A percentile compares a stretch with the other conserved stretches of the same genome.
Evolutionary conservation across 2,888 invertebrate genomes (phyloP).

Genomic region (Drymonia ruficornis): DNA sequence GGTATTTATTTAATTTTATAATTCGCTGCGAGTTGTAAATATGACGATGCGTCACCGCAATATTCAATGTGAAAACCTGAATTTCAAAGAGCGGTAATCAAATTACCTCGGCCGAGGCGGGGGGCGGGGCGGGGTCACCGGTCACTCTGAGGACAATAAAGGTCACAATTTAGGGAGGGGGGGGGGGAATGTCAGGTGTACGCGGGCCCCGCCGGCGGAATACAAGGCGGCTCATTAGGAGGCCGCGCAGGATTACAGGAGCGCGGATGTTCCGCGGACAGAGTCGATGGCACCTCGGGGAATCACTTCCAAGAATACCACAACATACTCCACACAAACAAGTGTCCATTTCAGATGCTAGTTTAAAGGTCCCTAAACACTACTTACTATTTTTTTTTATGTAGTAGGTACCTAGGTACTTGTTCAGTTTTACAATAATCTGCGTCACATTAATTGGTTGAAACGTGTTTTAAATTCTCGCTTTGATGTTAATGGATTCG

Average conservation of each 20-base stretch:
- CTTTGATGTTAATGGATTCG: background rate
- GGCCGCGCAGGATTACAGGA: background rate
- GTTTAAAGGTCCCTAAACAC: no score
- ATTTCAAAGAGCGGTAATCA: background rate
- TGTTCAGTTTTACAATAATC: no score
- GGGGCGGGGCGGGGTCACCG: background rate
- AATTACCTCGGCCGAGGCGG: background rate
- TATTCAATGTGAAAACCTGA: background rate
- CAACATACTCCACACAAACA: no score
- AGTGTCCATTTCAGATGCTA: background rate
- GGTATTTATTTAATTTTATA: no score
- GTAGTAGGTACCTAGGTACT: no score
- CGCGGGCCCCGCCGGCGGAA: background rate
- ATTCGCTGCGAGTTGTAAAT: no score
- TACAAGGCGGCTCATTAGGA: constrained; percentile 4
- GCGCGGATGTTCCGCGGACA: no score
- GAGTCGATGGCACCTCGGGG: no score
- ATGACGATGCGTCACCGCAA: background rate
- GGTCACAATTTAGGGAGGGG: background rate
- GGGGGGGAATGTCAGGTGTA: background rate
- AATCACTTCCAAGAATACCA: no score
- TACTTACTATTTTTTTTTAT: no score
- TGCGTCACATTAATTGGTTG: no score
- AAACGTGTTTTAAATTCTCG: no score
- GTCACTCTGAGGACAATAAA: constrained; percentile 1